phyloP scores from a whole-genome alignment of 2,888 invertebrate genomes.

The Tinea trinotella region DNA sequence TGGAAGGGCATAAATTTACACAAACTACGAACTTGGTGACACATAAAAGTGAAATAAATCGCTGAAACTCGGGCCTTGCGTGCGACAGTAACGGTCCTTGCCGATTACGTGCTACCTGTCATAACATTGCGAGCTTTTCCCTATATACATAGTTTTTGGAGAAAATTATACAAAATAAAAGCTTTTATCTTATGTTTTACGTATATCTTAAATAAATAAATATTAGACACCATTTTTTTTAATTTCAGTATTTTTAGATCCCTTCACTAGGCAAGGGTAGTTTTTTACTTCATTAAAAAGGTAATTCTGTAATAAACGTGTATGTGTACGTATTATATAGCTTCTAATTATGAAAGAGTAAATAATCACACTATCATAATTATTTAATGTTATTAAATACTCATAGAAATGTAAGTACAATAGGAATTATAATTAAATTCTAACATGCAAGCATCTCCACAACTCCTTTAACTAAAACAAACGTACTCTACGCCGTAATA shows the following conservation, averaged over 20 bases:
- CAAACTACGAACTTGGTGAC: conserved; percentile 36
- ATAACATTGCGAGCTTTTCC: conserved; percentile 15
- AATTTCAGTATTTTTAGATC: no score
- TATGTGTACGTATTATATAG: no score
- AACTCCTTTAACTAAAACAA: background rate
- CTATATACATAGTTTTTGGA: background rate
- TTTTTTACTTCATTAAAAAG: no score
- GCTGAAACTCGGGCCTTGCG: conserved; percentile 37
- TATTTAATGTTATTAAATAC: no score
- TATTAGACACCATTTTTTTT: no score
- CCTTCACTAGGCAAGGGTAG: no score
- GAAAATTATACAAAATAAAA: background rate
- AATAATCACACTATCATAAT: no score
- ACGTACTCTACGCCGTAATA: background rate
- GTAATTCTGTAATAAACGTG: no score
- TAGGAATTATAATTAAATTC: background rate
- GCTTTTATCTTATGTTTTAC: background rate
- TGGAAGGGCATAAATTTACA: conserved; percentile 31
- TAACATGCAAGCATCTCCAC: background rate
- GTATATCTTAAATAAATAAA: no score
- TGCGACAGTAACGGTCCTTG: conserved; percentile 24
- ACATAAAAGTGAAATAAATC: conserved; percentile 50
- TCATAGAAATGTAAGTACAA: no score
- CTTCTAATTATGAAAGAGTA: no score
- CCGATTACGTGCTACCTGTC: conserved; percentile 17